phyloP scores from a whole-genome alignment of 2,113 vertebrate genomes.

The Mus spicilegus region DNA sequence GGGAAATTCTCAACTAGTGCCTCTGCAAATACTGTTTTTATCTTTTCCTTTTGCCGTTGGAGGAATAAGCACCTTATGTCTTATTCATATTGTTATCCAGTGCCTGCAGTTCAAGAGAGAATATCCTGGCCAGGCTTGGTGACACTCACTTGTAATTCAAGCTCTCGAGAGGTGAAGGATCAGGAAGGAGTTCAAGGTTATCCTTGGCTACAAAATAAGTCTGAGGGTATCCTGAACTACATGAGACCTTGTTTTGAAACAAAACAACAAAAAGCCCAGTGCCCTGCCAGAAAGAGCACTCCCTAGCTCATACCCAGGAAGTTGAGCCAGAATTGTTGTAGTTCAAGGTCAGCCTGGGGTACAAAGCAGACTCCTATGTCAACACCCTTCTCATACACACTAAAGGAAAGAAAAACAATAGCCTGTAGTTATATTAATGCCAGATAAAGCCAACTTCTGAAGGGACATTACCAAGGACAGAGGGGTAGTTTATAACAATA shows the following conservation, averaged over 20 bases:
- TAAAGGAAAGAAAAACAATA: background rate
- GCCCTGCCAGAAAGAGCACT: too few species aligned
- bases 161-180: background rate
- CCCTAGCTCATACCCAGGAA: background rate
- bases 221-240: too few species aligned
- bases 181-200: background rate
- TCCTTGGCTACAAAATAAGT: background rate
- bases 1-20: background rate
- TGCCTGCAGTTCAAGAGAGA: background rate
- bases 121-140: background rate
- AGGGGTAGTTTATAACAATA: background rate
- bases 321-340: background rate
- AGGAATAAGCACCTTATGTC: background rate
- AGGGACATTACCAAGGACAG: background rate
- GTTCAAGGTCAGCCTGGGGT: background rate
- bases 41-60: background rate
- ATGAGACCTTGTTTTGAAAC: too few species aligned
- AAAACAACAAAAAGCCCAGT: too few species aligned
- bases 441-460: slow-evolving; percentile 1
- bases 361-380: background rate
- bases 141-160: background rate
- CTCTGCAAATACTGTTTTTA: background rate
- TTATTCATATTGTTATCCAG: background rate
- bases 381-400: background rate
- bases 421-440: background rate